A percentile compares a stretch with the other conserved stretches of the same genome.
Conservation (phyloP, 64 coral and sea anemone species). For the Dendronephthya gigantea region DNA sequence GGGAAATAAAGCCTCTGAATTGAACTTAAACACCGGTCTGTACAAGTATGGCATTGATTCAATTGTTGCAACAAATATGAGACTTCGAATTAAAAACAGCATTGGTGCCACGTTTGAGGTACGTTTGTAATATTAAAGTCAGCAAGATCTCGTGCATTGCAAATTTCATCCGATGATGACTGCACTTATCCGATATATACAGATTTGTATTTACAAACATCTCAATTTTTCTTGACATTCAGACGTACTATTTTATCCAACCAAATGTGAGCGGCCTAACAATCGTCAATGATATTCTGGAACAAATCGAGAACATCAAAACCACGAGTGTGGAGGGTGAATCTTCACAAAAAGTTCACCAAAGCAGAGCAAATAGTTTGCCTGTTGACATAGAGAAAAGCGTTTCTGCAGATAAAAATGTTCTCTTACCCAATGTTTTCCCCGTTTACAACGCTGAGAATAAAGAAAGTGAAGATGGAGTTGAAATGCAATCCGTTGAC, state of each 20-base stretch:
- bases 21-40: constrained; percentile 34
- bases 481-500: no score
- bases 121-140: background rate
- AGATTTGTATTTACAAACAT: no score
- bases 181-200: no score
- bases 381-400: no score
- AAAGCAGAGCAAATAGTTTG: no score
- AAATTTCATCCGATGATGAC: no score
- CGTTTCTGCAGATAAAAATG: no score
- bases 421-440: no score
- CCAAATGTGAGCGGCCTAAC: background rate
- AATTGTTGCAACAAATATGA: constrained; percentile 16
- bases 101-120: background rate
- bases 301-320: background rate
- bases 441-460: no score
- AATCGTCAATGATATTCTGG: background rate
- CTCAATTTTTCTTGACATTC: background rate
- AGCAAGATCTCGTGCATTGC: no score
- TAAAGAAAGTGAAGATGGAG: no score
- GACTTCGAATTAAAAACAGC: background rate
- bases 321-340: background rate
- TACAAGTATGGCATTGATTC: constrained; percentile 70
- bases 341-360: no score
- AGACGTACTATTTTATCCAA: constrained; percentile 12
- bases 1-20: constrained; percentile 20